phyloP scores from a whole-genome alignment of 2,888 invertebrate species.

The Eupithecia insigniata region DNA sequence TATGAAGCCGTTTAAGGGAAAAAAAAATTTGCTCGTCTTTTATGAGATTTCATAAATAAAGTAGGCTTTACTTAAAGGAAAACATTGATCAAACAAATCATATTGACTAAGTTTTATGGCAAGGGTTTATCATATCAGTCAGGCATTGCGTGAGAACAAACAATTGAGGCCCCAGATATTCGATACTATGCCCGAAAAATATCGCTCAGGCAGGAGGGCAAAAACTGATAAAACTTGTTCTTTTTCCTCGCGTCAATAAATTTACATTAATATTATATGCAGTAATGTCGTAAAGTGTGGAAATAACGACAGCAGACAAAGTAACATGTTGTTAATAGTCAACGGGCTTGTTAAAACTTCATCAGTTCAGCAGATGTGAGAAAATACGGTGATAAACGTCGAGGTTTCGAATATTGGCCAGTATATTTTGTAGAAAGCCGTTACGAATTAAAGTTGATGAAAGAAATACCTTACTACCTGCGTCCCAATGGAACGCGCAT shows the following conservation, averaged over 20 bases:
- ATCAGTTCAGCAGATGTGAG: slow-evolving; percentile 13
- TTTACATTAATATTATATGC: slow-evolving; percentile 18
- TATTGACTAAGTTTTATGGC: slow-evolving; percentile 41
- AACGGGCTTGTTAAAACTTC: slow-evolving; percentile 28
- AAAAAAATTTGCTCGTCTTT: not conserved
- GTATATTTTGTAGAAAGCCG: slow-evolving; percentile 15
- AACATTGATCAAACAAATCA: slow-evolving; percentile 43
- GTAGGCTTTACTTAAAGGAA: slow-evolving; percentile 15
- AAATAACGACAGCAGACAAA: slow-evolving; percentile 24
- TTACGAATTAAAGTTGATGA: slow-evolving; percentile 6
- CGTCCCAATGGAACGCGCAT: not conserved
- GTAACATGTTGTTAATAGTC: slow-evolving; percentile 26
- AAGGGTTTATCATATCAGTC: slow-evolving; percentile 34
- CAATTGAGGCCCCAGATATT: slow-evolving; percentile 33
- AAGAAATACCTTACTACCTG: slow-evolving; percentile 4
- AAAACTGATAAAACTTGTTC: slow-evolving; percentile 17
- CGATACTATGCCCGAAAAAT: slow-evolving; percentile 38
- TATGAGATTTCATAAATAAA: not conserved
- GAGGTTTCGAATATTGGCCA: slow-evolving; percentile 9
- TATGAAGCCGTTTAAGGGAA: not conserved
- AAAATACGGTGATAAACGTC: slow-evolving; percentile 16
- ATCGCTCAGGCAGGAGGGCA: slow-evolving; percentile 25
- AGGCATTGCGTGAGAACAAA: slow-evolving; percentile 41
- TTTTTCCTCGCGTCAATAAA: slow-evolving; percentile 21
- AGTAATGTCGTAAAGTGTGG: slow-evolving; percentile 21